phyloP scores from a whole-genome alignment of 2,797 vertebrate species.

The Salmo trutta region DNA sequence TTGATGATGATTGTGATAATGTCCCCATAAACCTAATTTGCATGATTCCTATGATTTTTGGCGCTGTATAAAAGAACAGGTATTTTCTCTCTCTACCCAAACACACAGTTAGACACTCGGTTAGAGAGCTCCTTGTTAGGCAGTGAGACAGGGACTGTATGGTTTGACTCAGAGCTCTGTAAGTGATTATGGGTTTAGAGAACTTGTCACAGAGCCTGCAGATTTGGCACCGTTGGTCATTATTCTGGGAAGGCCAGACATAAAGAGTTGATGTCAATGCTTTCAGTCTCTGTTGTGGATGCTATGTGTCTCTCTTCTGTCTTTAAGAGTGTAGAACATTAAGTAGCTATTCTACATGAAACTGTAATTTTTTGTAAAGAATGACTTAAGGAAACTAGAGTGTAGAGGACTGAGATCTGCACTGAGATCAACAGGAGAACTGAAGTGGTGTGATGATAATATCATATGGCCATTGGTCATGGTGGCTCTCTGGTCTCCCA shows the following conservation, averaged over 20 bases:
- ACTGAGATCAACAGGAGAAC: background rate
- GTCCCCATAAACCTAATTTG: background rate
- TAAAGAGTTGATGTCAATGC: background rate
- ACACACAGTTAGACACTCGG: no score
- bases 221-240: background rate
- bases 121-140: background rate
- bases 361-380: background rate
- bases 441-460: background rate
- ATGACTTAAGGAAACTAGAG: background rate
- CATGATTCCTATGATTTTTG: background rate
- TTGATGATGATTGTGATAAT: constrained; percentile 1
- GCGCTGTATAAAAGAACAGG: background rate
- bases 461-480: constrained; percentile 26
- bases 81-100: no score
- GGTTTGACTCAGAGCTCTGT: background rate
- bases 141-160: background rate
- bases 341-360: background rate
- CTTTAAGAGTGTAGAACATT: no score
- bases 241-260: background rate
- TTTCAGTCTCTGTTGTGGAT: background rate
- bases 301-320: no score
- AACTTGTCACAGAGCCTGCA: no score
- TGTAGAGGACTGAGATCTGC: background rate
- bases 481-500: constrained; percentile 15
- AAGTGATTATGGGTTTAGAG: background rate